These are phyloP conservation scores for Albula glossodonta DNA, from an alignment of 2,113 vertebrate species.

Conservation along the genomic window DNA sequence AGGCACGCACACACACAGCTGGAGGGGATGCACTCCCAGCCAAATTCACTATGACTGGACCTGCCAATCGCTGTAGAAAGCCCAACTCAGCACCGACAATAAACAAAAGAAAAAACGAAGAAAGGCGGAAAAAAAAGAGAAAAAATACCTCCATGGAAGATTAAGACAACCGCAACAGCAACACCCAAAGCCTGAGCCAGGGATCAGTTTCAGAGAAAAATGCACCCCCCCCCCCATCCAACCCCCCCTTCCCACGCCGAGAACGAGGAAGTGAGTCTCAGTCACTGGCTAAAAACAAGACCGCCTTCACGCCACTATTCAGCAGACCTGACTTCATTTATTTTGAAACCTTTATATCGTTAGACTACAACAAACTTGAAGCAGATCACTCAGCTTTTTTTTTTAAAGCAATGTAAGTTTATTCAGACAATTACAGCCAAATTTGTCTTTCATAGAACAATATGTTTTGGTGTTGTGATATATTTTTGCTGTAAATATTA, in stretches of 20 bases:
- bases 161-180: not conserved
- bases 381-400: no score
- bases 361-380: no score
- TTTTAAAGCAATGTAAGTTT: no score
- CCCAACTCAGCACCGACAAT: slow-evolving; percentile 8
- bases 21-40: slow-evolving; percentile 9
- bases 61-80: slow-evolving; percentile 18
- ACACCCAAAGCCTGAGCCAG: slow-evolving; percentile 30
- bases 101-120: slow-evolving; percentile 1
- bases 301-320: no score
- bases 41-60: slow-evolving; percentile 22
- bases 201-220: not conserved
- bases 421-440: no score
- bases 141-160: not conserved
- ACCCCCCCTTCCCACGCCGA: not conserved
- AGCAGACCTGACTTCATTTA: no score
- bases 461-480: no score
- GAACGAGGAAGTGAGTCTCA: not conserved
- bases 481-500: no score
- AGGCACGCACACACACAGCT: not conserved
- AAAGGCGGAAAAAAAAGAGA: no score
- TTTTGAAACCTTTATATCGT: no score
- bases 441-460: no score
- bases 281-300: not conserved
- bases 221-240: not conserved